Evolutionary conservation across 1,140 invertebrate species (phyloP).

Genomic region (Drosophila funebris): DNA sequence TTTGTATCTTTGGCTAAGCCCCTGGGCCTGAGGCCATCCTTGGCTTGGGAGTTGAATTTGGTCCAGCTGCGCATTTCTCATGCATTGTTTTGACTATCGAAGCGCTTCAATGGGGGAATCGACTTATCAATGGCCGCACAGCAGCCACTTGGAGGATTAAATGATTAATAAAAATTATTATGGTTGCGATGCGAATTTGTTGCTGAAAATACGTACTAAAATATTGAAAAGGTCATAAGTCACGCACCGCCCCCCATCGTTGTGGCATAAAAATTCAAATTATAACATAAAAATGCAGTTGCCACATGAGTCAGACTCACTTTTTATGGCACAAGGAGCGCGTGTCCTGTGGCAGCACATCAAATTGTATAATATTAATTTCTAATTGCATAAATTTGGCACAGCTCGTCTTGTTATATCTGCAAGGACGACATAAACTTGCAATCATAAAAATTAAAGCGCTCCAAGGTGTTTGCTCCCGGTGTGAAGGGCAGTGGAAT

Average conservation of each 20-base stretch:
- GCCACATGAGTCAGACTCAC: constrained; percentile 37
- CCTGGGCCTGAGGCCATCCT: neutral
- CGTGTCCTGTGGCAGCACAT: constrained; percentile 43
- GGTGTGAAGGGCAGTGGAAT: neutral
- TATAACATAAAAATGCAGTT: constrained; percentile 73
- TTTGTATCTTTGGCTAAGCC: constrained; percentile 59
- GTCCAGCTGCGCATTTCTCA: constrained; percentile 63
- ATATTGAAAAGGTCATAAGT: constrained; percentile 26
- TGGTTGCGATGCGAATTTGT: constrained; percentile 59
- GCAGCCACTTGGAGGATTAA: constrained; percentile 45
- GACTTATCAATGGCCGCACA: constrained; percentile 55
- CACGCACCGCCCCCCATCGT: constrained; percentile 28
- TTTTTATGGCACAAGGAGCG: neutral
- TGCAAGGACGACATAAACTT: constrained; percentile 34
- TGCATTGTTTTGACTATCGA: constrained; percentile 30
- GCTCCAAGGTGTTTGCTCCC: constrained; percentile 69
- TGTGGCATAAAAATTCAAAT: constrained; percentile 67
- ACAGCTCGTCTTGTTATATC: constrained; percentile 39
- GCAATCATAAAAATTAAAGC: constrained; percentile 76
- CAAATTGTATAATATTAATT: constrained; percentile 83
- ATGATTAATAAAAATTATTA: constrained; percentile 78
- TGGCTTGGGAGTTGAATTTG: neutral
- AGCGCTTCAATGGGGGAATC: neutral
- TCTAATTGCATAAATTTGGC: constrained; percentile 82
- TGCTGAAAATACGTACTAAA: constrained; percentile 44